These are phyloP conservation scores for Gymnogyps californianus DNA, from an alignment of 2,113 vertebrate genomes.

Conservation along the genomic window DNA sequence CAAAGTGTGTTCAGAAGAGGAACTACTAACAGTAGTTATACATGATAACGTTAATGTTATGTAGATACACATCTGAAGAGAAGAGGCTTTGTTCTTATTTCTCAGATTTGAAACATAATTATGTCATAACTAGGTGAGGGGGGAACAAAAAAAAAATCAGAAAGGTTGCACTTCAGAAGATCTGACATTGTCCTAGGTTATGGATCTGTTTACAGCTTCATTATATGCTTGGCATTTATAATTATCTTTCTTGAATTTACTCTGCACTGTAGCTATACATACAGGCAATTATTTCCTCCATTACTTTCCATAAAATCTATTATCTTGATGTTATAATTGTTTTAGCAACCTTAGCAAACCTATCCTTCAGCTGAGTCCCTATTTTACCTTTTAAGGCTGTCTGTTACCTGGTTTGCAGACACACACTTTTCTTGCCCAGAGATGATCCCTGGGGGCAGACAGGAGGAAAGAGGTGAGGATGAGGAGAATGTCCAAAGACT, in stretches of 20 bases:
- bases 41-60: not conserved
- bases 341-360: not conserved
- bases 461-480: not conserved
- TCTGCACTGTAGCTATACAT: not conserved
- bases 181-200: not conserved
- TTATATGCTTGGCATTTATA: not conserved
- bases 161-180: not conserved
- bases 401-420: not conserved
- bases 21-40: not conserved
- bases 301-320: not conserved
- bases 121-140: not conserved
- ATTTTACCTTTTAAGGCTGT: not conserved
- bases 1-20: not conserved
- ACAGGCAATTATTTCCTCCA: not conserved
- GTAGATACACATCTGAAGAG: not conserved
- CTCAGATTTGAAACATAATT: not conserved
- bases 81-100: not conserved
- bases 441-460: not conserved
- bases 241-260: not conserved
- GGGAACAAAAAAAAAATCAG: not conserved
- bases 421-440: not conserved
- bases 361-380: not conserved
- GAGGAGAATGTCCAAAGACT: not conserved
- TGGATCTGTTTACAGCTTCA: not conserved
- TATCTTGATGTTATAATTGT: not conserved